Conservation (phyloP, 2,113 vertebrate species). For the Ceyx melanurus region DNA sequence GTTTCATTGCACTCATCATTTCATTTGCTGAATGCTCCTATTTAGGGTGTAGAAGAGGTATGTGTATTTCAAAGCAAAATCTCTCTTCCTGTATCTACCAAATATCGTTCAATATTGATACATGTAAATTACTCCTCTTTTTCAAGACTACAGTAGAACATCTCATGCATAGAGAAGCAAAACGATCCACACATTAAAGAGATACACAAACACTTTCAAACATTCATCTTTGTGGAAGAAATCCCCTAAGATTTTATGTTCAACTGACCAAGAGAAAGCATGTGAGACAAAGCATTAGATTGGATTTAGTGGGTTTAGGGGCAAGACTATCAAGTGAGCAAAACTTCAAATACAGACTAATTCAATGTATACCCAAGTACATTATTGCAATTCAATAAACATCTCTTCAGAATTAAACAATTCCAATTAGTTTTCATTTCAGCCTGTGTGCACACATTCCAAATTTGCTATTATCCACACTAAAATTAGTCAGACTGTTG, state of each 20-base stretch:
- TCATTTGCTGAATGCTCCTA: neutral
- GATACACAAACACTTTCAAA: neutral
- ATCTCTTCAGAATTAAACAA: slow-evolving; percentile 64
- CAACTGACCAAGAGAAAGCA: neutral
- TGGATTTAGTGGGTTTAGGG: slow-evolving; percentile 37
- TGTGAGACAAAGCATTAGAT: neutral
- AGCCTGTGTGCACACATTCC: neutral
- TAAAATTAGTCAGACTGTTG: neutral
- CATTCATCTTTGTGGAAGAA: neutral
- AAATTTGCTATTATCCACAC: slow-evolving; percentile 25
- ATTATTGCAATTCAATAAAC: slow-evolving; percentile 70
- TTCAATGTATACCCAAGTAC: slow-evolving; percentile 55
- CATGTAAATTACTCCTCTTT: neutral
- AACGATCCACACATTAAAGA: neutral
- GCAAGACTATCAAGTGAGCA: neutral
- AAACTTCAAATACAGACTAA: slow-evolving; percentile 66
- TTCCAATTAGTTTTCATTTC: slow-evolving; percentile 60
- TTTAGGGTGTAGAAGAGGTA: neutral
- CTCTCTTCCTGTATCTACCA: neutral
- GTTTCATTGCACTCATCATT: neutral
- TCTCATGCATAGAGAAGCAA: neutral
- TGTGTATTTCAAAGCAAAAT: neutral
- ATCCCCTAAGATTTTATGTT: neutral
- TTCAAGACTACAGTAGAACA: neutral
- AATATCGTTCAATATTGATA: neutral